A percentile compares a stretch with the other conserved stretches of the same genome.
These are phyloP conservation scores for Balaeniceps rex DNA, from an alignment of 2,113 vertebrate species.

Conservation along the genomic window DNA sequence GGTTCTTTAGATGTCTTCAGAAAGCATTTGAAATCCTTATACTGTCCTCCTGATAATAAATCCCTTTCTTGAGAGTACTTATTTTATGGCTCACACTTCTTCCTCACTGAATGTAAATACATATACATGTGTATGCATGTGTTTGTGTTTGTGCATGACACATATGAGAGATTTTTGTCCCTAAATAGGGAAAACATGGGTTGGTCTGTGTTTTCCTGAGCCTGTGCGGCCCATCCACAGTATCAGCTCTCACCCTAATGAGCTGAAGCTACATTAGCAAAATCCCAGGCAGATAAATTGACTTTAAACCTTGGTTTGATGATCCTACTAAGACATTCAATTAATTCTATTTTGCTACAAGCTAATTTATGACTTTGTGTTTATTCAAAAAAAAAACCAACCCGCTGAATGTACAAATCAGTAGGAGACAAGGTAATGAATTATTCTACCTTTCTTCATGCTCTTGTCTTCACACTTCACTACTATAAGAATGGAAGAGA, in stretches of 20 bases:
- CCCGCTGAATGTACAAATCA: slow-evolving; percentile 73
- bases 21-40: neutral
- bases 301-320: slow-evolving; percentile 74
- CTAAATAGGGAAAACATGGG: neutral
- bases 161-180: neutral
- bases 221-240: neutral
- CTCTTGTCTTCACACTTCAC: slow-evolving; percentile 52
- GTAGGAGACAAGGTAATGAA: slow-evolving; percentile 77
- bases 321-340: slow-evolving; percentile 75
- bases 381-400: slow-evolving; percentile 73
- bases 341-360: slow-evolving; percentile 81
- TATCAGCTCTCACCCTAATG: slow-evolving; percentile 61
- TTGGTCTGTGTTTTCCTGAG: neutral
- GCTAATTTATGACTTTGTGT: slow-evolving; percentile 77
- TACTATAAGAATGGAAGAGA: slow-evolving; percentile 48
- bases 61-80: neutral
- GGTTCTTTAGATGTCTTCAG: neutral
- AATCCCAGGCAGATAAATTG: slow-evolving; percentile 73
- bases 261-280: slow-evolving; percentile 68
- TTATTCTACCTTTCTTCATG: slow-evolving; percentile 70
- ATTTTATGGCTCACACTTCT: neutral
- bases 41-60: neutral
- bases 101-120: neutral
- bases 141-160: neutral
- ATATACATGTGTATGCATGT: neutral